Conservation (phyloP, 2,797 vertebrate genomes). For the Buceros bicornis region DNA sequence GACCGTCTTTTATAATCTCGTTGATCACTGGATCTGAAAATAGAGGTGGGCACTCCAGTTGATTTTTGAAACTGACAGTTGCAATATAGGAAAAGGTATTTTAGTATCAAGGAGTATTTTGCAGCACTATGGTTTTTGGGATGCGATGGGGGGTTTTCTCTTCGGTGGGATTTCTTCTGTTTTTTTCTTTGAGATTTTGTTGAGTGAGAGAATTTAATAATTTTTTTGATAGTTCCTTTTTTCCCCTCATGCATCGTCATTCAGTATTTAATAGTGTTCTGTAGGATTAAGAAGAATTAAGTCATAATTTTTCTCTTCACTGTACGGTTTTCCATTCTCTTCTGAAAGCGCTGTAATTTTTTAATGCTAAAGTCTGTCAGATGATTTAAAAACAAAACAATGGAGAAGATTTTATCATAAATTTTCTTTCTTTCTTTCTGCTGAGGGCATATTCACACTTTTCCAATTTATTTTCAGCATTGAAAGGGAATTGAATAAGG, state of each 20-base stretch:
- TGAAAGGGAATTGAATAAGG: background rate
- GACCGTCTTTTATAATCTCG: background rate
- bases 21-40: background rate
- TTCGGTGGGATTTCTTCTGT: background rate
- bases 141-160: background rate
- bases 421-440: background rate
- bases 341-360: background rate
- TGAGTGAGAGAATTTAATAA: background rate
- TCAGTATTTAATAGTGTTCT: background rate
- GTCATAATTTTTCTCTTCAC: background rate
- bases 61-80: background rate
- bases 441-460: background rate
- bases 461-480: background rate
- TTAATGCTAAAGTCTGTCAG: background rate
- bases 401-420: background rate
- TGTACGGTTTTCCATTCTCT: background rate
- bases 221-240: background rate
- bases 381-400: background rate
- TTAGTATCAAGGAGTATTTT: background rate
- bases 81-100: background rate
- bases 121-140: background rate
- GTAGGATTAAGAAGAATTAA: background rate
- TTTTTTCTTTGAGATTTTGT: background rate
- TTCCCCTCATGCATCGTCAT: background rate
- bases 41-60: background rate